Base-by-base conservation (phyloP, 2,888 invertebrate genomes). In the Aphrophora alni region DNA sequence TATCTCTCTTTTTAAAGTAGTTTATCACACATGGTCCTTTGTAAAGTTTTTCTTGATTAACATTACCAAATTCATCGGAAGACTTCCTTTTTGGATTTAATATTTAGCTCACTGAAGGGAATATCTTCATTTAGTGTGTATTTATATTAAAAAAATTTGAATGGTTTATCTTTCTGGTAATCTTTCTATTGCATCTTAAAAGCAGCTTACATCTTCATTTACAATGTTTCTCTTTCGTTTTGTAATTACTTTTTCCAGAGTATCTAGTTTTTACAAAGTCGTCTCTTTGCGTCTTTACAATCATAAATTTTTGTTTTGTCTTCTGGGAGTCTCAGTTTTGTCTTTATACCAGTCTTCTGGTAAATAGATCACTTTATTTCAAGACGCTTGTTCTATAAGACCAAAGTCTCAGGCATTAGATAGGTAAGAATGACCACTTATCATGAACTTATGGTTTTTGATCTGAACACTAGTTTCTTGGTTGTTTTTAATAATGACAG, bases 401-500 rank as follows among this genome's bases (percentile, higher is more conserved):
- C 80, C 75, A 38, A 80, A 80, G 51, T 80, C 80, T 28, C 75
- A n/a, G 25, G 70, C 80, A 71, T 80, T 80, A 12, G 80, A 69
- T 21, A 80, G 25, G 38, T 75, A 80, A n/a, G 69, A 75, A 51
- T 75, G 80, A 4, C 80, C 80, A 24, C 69, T 69, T 5, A 80
- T 28, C 75, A 80, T 75, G 59, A 80, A 85, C 82, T 85, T 85
- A 17, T 44, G 80, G 27, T 80, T 44, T 21, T 70, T 80, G n/a
- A 33, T 38, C 26, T 80, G 71, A 17, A 80, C 27, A 17, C 24
- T 44, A 24, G 71, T 70, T 71, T 14, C 14, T 70, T 76, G 80
- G 76, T 76, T 21, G 76, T 27, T 71, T 71, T 76, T 69, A 80
- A 25, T 24, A 76, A 28, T 26, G 25, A n/a, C 71, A 76, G n/a